Conservation (phyloP, 2,888 invertebrate genomes). For the Ametastegia equiseti region DNA sequence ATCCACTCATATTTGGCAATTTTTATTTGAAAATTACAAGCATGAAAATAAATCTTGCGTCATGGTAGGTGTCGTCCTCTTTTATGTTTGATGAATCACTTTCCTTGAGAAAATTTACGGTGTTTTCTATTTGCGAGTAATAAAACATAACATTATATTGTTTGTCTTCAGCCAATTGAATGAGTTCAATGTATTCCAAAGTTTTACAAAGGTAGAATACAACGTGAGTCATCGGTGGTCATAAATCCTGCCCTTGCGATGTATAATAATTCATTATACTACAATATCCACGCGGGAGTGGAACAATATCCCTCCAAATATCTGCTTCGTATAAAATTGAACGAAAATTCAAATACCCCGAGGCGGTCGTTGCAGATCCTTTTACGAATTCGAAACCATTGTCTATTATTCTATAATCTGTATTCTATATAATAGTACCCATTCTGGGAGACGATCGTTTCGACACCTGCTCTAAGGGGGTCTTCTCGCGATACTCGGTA, state of each 20-base stretch:
- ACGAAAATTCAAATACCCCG: not conserved
- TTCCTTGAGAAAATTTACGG: not conserved
- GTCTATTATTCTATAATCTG: conserved; percentile 8
- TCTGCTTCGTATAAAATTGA: not conserved
- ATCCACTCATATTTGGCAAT: no score
- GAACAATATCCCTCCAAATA: not conserved
- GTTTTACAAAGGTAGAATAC: not conserved
- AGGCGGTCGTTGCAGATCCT: not conserved
- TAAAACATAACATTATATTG: conserved; percentile 17
- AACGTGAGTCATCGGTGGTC: conserved; percentile 17
- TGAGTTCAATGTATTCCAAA: not conserved
- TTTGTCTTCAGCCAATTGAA: not conserved
- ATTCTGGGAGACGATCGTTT: not conserved
- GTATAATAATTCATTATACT: not conserved
- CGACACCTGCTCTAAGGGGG: conserved; percentile 24
- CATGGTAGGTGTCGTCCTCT: not conserved
- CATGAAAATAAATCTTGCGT: not conserved
- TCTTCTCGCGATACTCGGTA: not conserved
- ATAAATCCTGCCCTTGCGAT: no score
- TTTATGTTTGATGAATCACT: not conserved
- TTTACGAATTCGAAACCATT: conserved; percentile 24
- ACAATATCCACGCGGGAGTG: not conserved
- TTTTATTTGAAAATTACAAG: no score
- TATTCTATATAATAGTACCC: not conserved
- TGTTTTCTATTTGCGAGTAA: not conserved